phyloP scores from a whole-genome alignment of 2,888 invertebrate species.

The Habroteleia sp. region DNA sequence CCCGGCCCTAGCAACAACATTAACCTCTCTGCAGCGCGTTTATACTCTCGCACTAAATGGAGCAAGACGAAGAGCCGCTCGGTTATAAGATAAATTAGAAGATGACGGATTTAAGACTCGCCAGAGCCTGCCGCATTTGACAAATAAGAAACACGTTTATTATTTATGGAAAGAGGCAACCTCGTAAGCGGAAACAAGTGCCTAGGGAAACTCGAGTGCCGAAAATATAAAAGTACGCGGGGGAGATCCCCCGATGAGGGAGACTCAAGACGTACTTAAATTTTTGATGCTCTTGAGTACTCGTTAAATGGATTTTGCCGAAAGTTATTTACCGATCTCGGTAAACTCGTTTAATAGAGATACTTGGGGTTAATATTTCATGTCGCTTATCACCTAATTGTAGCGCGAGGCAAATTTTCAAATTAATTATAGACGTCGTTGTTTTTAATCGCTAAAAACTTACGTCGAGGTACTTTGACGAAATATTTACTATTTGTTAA shows the following conservation, averaged over 20 bases:
- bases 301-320: constrained; percentile 44
- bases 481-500: too few relatives aligned
- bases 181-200: constrained; percentile 29
- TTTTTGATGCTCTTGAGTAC: constrained; percentile 46
- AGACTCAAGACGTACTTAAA: constrained; percentile 34
- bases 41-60: constrained; percentile 18
- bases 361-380: constrained; percentile 25
- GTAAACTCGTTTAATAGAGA: constrained; percentile 25
- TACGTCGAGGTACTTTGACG: too few relatives aligned
- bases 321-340: constrained; percentile 40
- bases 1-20: constrained; percentile 8
- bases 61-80: constrained; percentile 11
- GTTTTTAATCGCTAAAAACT: too few relatives aligned
- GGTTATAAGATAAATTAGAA: constrained; percentile 18
- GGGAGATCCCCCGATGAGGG: constrained; percentile 16
- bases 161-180: constrained; percentile 27
- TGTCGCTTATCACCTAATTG: constrained; percentile 27
- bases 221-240: constrained; percentile 48
- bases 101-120: constrained; percentile 30
- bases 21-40: neutral
- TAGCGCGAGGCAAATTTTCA: neutral
- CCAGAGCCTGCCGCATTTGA: constrained; percentile 1
- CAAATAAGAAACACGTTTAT: constrained; percentile 47
- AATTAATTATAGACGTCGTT: too few relatives aligned
- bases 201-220: constrained; percentile 47